Base-by-base conservation (phyloP, 2,888 invertebrate genomes). In the Boloria euphrosyne region DNA sequence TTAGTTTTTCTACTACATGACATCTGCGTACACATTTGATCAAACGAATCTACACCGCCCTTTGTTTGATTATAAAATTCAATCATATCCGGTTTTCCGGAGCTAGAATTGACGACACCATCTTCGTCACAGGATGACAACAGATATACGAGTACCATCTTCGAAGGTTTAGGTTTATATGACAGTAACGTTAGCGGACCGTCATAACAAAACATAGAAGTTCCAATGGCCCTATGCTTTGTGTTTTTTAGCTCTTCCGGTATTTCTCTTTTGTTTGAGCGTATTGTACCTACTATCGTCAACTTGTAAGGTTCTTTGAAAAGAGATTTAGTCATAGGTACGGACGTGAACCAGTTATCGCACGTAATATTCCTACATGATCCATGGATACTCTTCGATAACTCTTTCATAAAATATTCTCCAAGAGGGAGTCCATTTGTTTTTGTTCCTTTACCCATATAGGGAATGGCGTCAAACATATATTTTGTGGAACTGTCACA, bases 241-340 rank as follows among this genome's bases (percentile, higher is more conserved):
- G 49, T 58, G 51, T 73, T 71, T 51, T 67, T 66, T 43, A 73
- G 13, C 67, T 71, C 68, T 63, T 69, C 68, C 10, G 74, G 71
- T 38, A 74, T 74, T 62, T 75, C 72, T 44, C 70, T 62, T 68
- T 72, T 73, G 49, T 73, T 72, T 44, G 68, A 65, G 51, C 70
- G 52, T 22, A 73, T 17, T 27, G 81, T 82, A 27, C 78, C 78
- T 52, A 78, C 69, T 49, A 79, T 62, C 7, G 77, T 78, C 60
- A 81, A 63, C 71, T 76, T 78, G 64, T 80, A 79, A 17, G 78
- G 79, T 59, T 75, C 71, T 63, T 73, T 59, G 44, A 78, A 70
- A 46, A 80, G 58, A n/a, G 70, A 66, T 60, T 78, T 75, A 13
- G 74, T 55, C 13, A 50, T 13, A 49, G 63, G 62, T 6, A 67